Percentiles rank a stretch among this genome's conserved stretches.
These are phyloP conservation scores for Phoxinus dragarum DNA, from an alignment of 2,797 vertebrate species.

Conservation along the genomic window DNA sequence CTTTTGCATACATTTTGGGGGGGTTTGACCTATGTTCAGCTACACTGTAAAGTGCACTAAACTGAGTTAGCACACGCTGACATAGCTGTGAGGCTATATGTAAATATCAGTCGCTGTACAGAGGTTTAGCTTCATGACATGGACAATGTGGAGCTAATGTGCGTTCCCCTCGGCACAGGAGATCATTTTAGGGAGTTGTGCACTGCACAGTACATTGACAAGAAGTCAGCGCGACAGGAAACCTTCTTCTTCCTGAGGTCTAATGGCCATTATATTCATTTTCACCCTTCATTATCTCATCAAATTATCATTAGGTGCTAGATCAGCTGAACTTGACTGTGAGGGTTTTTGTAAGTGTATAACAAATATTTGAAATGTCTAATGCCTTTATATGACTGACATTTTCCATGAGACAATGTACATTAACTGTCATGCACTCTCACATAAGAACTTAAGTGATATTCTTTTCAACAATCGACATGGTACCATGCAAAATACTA, in stretches of 20 bases:
- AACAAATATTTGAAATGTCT: constrained; percentile 30
- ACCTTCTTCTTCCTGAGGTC: neutral
- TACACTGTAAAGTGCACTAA: neutral
- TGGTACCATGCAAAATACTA: neutral
- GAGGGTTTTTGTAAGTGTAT: neutral
- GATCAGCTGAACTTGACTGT: constrained; percentile 22
- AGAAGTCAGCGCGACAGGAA: neutral
- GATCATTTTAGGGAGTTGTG: constrained; percentile 1
- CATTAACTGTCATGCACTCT: neutral
- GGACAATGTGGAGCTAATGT: neutral
- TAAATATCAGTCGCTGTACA: neutral
- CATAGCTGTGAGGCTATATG: neutral
- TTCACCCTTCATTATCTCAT: constrained; percentile 38
- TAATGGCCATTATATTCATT: constrained; percentile 29
- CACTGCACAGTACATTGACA: constrained; percentile 4
- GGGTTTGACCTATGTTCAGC: neutral
- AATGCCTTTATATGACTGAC: neutral
- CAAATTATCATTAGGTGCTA: constrained; percentile 19
- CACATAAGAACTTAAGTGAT: neutral
- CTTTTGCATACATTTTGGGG: neutral
- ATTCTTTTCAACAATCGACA: neutral
- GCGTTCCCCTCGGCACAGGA: neutral
- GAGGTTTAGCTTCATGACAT: neutral
- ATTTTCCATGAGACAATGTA: neutral
- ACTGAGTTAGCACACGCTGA: neutral